Conservation (phyloP, 30 jellyfish, hydroid and myxozoan genomes). For the Morbakka virulenta region DNA sequence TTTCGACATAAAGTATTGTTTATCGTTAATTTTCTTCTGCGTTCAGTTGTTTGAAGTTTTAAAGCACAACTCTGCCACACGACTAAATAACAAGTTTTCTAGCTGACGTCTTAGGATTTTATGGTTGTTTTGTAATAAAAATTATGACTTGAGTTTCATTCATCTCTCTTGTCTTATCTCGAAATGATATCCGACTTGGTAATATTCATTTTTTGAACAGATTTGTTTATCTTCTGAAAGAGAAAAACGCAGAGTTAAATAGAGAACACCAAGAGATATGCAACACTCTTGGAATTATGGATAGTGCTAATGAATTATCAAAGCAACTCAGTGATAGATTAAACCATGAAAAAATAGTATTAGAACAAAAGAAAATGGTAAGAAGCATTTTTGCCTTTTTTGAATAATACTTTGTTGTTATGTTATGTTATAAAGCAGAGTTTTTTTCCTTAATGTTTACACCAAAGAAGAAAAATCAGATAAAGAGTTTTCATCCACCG, state of each 20-base stretch:
- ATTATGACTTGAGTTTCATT: too few relatives aligned
- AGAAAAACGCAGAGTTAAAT: constrained; percentile 32
- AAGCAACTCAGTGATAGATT: constrained; percentile 46
- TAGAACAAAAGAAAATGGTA: constrained; percentile 72
- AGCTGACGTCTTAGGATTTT: too few relatives aligned
- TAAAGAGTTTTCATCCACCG: too few relatives aligned
- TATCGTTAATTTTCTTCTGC: too few relatives aligned
- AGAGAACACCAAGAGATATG: constrained; percentile 20
- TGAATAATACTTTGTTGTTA: neutral
- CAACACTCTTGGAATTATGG: constrained; percentile 41
- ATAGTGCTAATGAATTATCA: constrained; percentile 38
- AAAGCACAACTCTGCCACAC: neutral
- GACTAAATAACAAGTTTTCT: neutral
- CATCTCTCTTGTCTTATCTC: too few relatives aligned
- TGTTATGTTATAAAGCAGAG: too few relatives aligned
- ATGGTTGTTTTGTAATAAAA: too few relatives aligned
- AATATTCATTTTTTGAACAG: neutral
- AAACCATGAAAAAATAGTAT: constrained; percentile 66
- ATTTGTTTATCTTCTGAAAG: constrained; percentile 37
- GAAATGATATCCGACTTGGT: too few relatives aligned
- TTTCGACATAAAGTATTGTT: too few relatives aligned
- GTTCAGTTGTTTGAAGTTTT: too few relatives aligned
- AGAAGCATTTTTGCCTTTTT: neutral
- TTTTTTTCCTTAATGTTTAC: too few relatives aligned
- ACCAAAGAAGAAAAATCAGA: too few relatives aligned